Evolutionary conservation across 2,888 invertebrate species (phyloP).

Genomic region (Pelosia muscerda): DNA sequence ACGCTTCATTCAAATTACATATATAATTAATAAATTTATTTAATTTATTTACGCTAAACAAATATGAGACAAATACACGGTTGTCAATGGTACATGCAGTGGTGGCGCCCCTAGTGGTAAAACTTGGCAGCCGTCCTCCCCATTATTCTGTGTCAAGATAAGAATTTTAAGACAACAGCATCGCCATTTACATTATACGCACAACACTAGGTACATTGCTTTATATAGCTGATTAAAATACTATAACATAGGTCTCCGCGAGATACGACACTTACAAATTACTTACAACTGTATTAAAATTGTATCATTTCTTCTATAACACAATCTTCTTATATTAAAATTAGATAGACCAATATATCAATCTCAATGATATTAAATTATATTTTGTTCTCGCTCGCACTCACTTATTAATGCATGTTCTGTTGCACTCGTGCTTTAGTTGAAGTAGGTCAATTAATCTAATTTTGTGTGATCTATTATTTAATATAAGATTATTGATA

Average conservation of each 20-base stretch:
- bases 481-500: slow-evolving; percentile 2
- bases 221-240: slow-evolving; percentile 46
- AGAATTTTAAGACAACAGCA: slow-evolving; percentile 25
- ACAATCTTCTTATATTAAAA: slow-evolving; percentile 20
- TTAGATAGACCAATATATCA: background rate
- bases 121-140: too few relatives aligned
- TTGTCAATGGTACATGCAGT: too few relatives aligned
- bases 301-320: slow-evolving; percentile 39
- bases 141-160: background rate
- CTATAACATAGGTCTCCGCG: slow-evolving; percentile 36
- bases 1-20: too few relatives aligned
- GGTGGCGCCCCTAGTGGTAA: too few relatives aligned
- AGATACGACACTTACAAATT: slow-evolving; percentile 32
- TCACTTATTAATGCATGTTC: background rate
- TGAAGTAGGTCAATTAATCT: background rate
- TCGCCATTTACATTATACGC: slow-evolving; percentile 35
- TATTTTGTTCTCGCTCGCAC: background rate
- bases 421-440: background rate
- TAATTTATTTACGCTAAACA: too few relatives aligned
- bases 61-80: too few relatives aligned
- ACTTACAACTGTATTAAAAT: slow-evolving; percentile 51
- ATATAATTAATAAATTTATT: too few relatives aligned
- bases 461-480: background rate
- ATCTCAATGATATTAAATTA: background rate
- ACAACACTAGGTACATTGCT: slow-evolving; percentile 48